These are phyloP conservation scores for Lordiphosa fenestrarum DNA, from an alignment of 2,888 invertebrate species.

Conservation along the genomic window DNA sequence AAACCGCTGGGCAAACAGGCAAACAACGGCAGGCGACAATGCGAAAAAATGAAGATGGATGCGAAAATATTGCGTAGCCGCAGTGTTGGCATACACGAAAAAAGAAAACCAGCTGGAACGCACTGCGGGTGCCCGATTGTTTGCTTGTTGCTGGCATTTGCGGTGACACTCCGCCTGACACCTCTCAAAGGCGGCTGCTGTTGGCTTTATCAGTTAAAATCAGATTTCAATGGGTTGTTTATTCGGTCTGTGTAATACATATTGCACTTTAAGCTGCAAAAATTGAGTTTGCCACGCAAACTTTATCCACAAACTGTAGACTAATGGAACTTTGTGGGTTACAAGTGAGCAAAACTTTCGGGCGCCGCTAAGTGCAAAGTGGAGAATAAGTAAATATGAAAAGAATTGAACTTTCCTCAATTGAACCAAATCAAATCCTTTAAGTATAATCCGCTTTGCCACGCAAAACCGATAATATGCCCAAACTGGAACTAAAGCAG, in stretches of 20 bases:
- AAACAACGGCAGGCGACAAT: constrained; percentile 37
- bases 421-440: constrained; percentile 25
- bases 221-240: constrained; percentile 19
- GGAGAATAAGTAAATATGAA: constrained; percentile 3
- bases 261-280: too few relatives aligned
- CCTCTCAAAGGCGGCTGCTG: constrained; percentile 19
- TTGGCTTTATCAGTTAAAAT: constrained; percentile 23
- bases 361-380: neutral
- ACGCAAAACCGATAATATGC: constrained; percentile 33
- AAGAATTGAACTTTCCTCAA: constrained; percentile 11
- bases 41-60: constrained; percentile 66
- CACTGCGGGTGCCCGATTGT: constrained; percentile 32
- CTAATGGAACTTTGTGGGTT: constrained; percentile 52
- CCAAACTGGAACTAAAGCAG: constrained; percentile 40
- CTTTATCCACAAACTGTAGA: constrained; percentile 33
- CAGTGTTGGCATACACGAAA: constrained; percentile 24
- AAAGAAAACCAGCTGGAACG: neutral
- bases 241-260: too few relatives aligned
- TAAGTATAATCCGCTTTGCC: constrained; percentile 49
- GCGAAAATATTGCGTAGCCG: constrained; percentile 54
- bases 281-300: constrained; percentile 2
- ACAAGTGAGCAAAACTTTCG: constrained; percentile 8
- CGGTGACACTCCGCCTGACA: constrained; percentile 24
- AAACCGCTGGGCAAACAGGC: constrained; percentile 20
- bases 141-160: constrained; percentile 35